Percentiles rank a stretch among this genome's conserved stretches.
Conservation (phyloP, 2,797 vertebrate genomes). For the Diplodus puntazzo region DNA sequence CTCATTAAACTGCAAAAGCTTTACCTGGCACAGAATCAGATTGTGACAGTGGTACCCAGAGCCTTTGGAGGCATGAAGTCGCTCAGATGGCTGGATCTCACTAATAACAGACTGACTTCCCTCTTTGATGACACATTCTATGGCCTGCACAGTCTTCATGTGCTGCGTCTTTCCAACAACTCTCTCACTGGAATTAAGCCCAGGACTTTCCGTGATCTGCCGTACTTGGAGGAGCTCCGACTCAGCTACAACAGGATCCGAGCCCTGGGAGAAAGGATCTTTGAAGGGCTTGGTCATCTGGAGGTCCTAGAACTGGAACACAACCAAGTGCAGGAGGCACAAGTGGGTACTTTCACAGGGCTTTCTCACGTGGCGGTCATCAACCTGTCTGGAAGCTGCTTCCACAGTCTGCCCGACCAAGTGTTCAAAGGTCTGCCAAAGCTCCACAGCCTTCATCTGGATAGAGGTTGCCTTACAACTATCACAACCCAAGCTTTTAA, state of each 20-base stretch:
- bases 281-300: constrained; percentile 92
- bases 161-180: constrained; percentile 94
- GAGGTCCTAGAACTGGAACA: constrained; percentile 93
- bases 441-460: constrained; percentile 96
- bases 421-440: constrained; percentile 90
- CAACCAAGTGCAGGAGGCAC: constrained; percentile 92
- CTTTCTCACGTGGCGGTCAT: constrained; percentile 92
- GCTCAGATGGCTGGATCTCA: constrained; percentile 95
- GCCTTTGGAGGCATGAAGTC: constrained; percentile 95
- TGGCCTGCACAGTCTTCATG: constrained; percentile 91
- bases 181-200: constrained; percentile 87
- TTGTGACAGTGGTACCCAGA: constrained; percentile 89
- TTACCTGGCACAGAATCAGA: constrained; percentile 93
- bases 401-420: constrained; percentile 88
- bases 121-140: constrained; percentile 93
- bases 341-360: constrained; percentile 88
- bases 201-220: constrained; percentile 93
- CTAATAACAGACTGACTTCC: constrained; percentile 89
- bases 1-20: constrained; percentile 95
- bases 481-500: constrained; percentile 87
- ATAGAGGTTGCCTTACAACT: constrained; percentile 90
- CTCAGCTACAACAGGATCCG: constrained; percentile 91
- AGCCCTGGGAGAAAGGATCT: constrained; percentile 87
- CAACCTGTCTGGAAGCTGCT: constrained; percentile 94
- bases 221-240: constrained; percentile 94